These are phyloP conservation scores for Dichetophora obliterata DNA, from an alignment of 2,888 invertebrate species.

Conservation along the genomic window DNA sequence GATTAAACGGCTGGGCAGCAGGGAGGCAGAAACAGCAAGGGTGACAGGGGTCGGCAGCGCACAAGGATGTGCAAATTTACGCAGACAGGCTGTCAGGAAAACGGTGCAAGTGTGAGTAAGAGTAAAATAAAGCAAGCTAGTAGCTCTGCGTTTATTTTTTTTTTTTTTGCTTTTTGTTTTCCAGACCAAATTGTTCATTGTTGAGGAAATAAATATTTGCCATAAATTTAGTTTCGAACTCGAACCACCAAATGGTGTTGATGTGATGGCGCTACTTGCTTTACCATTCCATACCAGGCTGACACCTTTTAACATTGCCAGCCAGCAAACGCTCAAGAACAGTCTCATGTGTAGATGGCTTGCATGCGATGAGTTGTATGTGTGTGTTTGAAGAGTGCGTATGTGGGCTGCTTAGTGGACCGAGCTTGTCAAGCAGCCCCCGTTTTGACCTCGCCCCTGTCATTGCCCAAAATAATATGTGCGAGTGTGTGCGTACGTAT, in stretches of 20 bases:
- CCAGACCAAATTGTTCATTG: slow-evolving; percentile 61
- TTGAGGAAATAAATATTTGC: slow-evolving; percentile 68
- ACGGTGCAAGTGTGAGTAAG: neutral
- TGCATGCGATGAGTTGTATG: neutral
- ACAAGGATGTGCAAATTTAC: slow-evolving; percentile 17
- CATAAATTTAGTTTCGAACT: slow-evolving; percentile 63
- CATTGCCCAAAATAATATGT: slow-evolving; percentile 59
- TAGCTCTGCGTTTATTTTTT: neutral
- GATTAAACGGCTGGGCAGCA: slow-evolving; percentile 9
- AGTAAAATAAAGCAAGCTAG: neutral
- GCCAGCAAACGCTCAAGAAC: neutral
- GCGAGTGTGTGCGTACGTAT: slow-evolving; percentile 54
- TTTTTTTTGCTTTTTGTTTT: neutral
- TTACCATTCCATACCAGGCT: slow-evolving; percentile 43
- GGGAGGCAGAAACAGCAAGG: neutral
- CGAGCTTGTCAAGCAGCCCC: slow-evolving; percentile 1
- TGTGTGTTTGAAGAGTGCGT: slow-evolving; percentile 13
- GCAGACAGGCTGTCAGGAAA: slow-evolving; percentile 13
- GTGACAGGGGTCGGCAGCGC: neutral
- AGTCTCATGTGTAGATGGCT: slow-evolving; percentile 20
- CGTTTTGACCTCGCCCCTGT: slow-evolving; percentile 36
- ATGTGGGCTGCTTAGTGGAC: neutral
- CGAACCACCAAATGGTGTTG: neutral
- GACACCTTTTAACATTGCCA: slow-evolving; percentile 44
- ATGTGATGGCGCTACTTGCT: neutral